Percentiles rank a stretch among this genome's conserved stretches.
Conservation (phyloP, 2,797 vertebrate genomes). For the Acipenser oxyrinchus region DNA sequence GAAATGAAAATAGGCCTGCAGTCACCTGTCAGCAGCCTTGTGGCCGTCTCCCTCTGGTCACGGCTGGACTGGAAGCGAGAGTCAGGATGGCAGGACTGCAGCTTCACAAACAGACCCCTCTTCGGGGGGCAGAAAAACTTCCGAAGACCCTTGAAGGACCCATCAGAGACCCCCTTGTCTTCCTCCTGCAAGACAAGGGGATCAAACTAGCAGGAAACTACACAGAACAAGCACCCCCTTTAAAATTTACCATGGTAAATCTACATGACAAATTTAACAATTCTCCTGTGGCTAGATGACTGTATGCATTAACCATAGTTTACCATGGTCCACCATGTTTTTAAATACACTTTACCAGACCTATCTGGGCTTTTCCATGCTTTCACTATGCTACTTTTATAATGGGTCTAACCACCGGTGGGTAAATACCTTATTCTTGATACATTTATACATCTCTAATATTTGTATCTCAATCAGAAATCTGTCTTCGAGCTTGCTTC, state of each 20-base stretch:
- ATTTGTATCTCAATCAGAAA: too few species aligned
- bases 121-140: constrained; percentile 54
- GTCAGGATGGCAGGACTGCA: constrained; percentile 63
- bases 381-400: too few species aligned
- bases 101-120: constrained; percentile 67
- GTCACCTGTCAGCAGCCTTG: constrained; percentile 25
- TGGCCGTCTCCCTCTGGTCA: neutral
- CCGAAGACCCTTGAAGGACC: constrained; percentile 44
- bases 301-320: constrained; percentile 14
- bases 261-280: too few species aligned
- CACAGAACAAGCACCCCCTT: too few species aligned
- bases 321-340: constrained; percentile 9
- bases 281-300: too few species aligned
- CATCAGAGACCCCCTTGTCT: constrained; percentile 54
- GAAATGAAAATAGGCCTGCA: too few species aligned
- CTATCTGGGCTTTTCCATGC: neutral
- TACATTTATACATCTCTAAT: too few species aligned
- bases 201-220: accelerated
- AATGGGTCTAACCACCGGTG: too few species aligned
- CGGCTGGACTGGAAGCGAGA: constrained; percentile 49
- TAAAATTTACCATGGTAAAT: too few species aligned
- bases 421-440: too few species aligned
- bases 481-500: too few species aligned
- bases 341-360: neutral
- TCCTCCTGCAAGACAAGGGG: constrained; percentile 54